Base-by-base conservation (phyloP, 2,797 vertebrate species). In the Mormyrus proboscirostris region DNA sequence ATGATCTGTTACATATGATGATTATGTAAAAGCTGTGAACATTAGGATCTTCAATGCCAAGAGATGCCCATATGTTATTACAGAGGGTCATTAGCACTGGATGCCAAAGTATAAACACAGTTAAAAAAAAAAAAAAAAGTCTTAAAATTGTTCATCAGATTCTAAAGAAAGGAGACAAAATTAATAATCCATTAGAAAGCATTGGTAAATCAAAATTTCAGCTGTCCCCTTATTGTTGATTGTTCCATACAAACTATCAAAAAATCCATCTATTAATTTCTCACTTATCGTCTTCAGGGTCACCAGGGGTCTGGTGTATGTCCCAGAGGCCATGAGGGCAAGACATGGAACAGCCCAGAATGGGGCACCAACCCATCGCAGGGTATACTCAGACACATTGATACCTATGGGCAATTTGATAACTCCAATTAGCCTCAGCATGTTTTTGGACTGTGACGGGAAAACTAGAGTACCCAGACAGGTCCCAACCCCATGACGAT, bases 1-100 rank as follows among this genome's bases (percentile, higher is more conserved):
- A 90, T 92, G 90, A 88, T 84, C 41, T 33, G 65, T 88, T 50
- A 76, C 76, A 73, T 51, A 76, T 29, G 29, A 50, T 65, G 59
- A 33, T 65, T 65, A 65, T 29, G 59, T 65, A 69, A 69, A 29
- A 69, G 65, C 65, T 69, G 65, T 33, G 65, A 69, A 29, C 65
- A 12, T 69, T 69, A 33, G 65, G 25, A 69, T 69, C 65, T 33
- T 33, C 65, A 33, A 69, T 69, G 65, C 25, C 65, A 33, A 33
- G 65, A 69, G 25, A 69, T 0, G 4, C 10, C 4, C 65, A 69
- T 33, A 33, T 29, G 25, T 69, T 69, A 33, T 33, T 62, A 25
- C 9, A 69, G 9, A 69, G 29, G 65, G 25, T 14, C 65, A 69
- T 69, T 69, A 33, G 65, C 25, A 69, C 65, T 33, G 25, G 10